Evolutionary conservation across 2,113 vertebrate species (phyloP).

Genomic region (Myodes glareolus): DNA sequence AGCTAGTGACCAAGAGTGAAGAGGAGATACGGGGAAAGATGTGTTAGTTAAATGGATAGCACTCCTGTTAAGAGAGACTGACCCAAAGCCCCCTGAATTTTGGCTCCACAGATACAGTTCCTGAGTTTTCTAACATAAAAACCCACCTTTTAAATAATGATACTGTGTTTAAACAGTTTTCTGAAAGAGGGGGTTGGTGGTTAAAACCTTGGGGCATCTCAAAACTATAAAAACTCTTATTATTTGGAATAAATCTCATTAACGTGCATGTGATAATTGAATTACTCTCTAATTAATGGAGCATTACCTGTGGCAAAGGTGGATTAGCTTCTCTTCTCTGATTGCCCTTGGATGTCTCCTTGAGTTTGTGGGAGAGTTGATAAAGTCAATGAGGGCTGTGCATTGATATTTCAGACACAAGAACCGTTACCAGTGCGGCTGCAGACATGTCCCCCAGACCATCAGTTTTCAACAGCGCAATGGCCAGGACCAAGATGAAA

Average conservation of each 20-base stretch:
- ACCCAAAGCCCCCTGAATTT: neutral
- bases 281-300: constrained; percentile 80
- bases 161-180: neutral
- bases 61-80: neutral
- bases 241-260: constrained; percentile 71
- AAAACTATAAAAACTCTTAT: constrained; percentile 68
- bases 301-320: constrained; percentile 65
- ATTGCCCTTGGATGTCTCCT: constrained; percentile 74
- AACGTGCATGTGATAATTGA: constrained; percentile 72
- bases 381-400: constrained; percentile 71
- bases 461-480: constrained; percentile 79
- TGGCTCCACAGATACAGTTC: neutral
- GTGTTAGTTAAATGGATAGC: neutral
- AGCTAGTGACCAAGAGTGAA: neutral
- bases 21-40: neutral
- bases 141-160: neutral
- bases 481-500: constrained; percentile 84
- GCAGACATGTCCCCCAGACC: constrained; percentile 62
- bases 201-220: constrained; percentile 48
- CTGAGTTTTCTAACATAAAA: neutral
- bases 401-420: constrained; percentile 85
- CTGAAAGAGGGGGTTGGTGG: constrained; percentile 25
- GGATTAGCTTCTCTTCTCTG: constrained; percentile 65
- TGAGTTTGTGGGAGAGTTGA: constrained; percentile 15
- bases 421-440: constrained; percentile 73